Conservation (phyloP, 2,888 invertebrate species). For the Eudasyphora cyanicolor region DNA sequence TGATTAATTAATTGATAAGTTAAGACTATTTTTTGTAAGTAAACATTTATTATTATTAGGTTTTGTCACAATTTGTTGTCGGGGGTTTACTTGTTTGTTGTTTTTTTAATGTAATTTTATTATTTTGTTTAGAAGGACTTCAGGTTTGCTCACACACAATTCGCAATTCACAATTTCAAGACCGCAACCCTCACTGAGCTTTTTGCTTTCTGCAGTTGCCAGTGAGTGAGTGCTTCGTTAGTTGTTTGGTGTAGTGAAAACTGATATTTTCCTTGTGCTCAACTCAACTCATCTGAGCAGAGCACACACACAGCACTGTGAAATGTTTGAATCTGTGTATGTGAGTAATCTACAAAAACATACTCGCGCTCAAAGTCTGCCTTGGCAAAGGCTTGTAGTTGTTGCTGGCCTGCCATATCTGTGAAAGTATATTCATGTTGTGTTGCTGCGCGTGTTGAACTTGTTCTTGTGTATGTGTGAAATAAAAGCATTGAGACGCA, state of each 20-base stretch:
- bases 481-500: slow-evolving; percentile 1
- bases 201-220: slow-evolving; percentile 38
- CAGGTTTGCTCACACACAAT: slow-evolving; percentile 68
- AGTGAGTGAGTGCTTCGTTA: too few species aligned
- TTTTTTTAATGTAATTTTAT: background rate
- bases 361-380: background rate
- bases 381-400: background rate
- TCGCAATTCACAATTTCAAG: too few species aligned
- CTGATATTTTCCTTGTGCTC: slow-evolving; percentile 19
- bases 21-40: background rate
- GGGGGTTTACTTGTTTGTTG: background rate
- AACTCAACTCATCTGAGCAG: too few species aligned
- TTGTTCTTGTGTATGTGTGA: slow-evolving; percentile 35
- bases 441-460: slow-evolving; percentile 61
- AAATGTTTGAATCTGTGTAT: background rate
- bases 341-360: slow-evolving; percentile 1
- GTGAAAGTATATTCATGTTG: slow-evolving; percentile 29
- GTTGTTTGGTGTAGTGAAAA: slow-evolving; percentile 65
- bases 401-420: background rate
- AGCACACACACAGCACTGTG: slow-evolving; percentile 52
- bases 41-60: background rate
- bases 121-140: background rate
- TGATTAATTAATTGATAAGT: background rate
- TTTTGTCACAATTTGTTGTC: background rate
- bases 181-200: slow-evolving; percentile 74